These are phyloP conservation scores for Erebia aethiops DNA, from an alignment of 2,888 invertebrate species.

Conservation along the genomic window DNA sequence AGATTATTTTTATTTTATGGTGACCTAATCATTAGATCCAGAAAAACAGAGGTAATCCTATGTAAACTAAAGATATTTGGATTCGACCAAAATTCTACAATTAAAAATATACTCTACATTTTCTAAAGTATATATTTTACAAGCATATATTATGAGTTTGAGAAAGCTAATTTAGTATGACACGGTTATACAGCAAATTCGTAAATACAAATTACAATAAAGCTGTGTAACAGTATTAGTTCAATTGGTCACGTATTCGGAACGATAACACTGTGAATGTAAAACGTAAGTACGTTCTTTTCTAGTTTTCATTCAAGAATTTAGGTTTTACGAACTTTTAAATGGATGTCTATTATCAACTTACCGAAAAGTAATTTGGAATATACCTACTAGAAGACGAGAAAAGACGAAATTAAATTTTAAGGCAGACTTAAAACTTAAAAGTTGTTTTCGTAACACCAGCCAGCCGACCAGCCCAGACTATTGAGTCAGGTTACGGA, in stretches of 20 bases:
- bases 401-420: too few species aligned
- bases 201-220: slow-evolving; percentile 48
- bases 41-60: too few species aligned
- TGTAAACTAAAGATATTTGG: not conserved
- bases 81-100: not conserved
- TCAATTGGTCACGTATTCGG: slow-evolving; percentile 52
- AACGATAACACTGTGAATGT: slow-evolving; percentile 25
- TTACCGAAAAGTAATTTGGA: not conserved
- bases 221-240: slow-evolving; percentile 52
- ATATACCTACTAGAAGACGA: too few species aligned
- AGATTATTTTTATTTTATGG: too few species aligned
- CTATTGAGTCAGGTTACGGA: not conserved
- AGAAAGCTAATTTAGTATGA: slow-evolving; percentile 40
- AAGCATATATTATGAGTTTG: not conserved
- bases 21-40: too few species aligned
- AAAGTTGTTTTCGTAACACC: not conserved
- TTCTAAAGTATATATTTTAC: not conserved
- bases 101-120: not conserved
- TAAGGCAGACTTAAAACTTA: too few species aligned
- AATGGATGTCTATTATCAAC: not conserved
- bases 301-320: not conserved
- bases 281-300: slow-evolving; percentile 15
- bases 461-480: not conserved
- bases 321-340: slow-evolving; percentile 2
- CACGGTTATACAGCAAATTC: slow-evolving; percentile 45